Conservation (phyloP, 2,113 vertebrate species). For the Percopsis transmontana region DNA sequence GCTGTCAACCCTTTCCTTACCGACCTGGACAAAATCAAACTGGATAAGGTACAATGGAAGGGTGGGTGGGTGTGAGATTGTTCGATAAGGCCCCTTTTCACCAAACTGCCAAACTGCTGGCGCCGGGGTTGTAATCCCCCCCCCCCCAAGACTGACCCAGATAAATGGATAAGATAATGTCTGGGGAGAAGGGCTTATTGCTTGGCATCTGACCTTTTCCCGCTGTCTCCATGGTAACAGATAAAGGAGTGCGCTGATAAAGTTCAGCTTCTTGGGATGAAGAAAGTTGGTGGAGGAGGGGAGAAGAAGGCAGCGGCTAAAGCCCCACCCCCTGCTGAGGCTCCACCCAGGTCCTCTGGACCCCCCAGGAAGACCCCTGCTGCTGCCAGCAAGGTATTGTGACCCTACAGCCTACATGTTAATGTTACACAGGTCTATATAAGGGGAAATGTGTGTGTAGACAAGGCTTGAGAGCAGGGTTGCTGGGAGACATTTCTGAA, state of each 20-base stretch:
- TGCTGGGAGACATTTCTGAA: too few species aligned
- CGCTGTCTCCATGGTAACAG: slow-evolving; percentile 60
- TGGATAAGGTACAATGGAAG: slow-evolving; percentile 84
- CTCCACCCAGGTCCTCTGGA: slow-evolving; percentile 78
- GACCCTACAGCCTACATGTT: slow-evolving; percentile 1
- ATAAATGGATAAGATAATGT: neutral
- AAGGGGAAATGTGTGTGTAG: too few species aligned
- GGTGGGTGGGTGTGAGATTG: neutral
- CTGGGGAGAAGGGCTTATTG: neutral
- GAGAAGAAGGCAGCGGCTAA: slow-evolving; percentile 84
- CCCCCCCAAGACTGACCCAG: too few species aligned
- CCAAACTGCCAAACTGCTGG: too few species aligned
- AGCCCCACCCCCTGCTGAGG: slow-evolving; percentile 72
- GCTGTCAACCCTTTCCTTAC: slow-evolving; percentile 92
- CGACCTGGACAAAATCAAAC: slow-evolving; percentile 96
- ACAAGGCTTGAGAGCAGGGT: too few species aligned
- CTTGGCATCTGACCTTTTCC: neutral
- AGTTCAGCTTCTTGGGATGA: slow-evolving; percentile 86
- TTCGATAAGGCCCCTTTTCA: neutral
- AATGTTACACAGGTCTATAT: too few species aligned
- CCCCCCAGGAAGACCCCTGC: slow-evolving; percentile 81
- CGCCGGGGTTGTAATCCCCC: too few species aligned
- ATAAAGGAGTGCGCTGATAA: slow-evolving; percentile 97
- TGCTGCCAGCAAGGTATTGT: slow-evolving; percentile 80
- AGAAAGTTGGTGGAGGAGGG: slow-evolving; percentile 76